phyloP scores from a whole-genome alignment of 2,888 invertebrate species.

The Hybos culiciformis region DNA sequence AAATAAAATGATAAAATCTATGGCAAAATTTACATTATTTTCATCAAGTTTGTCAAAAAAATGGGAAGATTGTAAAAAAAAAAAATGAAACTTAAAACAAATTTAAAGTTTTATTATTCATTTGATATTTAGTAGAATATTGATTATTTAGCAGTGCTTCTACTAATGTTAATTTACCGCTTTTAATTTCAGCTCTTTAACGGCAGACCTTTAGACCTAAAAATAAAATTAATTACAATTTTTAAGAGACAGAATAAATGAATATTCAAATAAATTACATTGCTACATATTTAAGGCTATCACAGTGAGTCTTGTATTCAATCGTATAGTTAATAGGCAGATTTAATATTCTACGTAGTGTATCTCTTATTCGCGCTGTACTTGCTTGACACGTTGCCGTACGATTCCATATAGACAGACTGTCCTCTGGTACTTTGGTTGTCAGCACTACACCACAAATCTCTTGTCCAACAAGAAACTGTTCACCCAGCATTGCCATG shows the following conservation, averaged over 20 bases:
- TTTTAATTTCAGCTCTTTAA: conserved; percentile 36
- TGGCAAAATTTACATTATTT: too few relatives aligned
- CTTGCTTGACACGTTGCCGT: conserved; percentile 81
- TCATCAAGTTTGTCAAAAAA: too few relatives aligned
- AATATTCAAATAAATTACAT: conserved; percentile 31
- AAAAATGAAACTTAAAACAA: too few relatives aligned
- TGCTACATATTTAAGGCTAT: conserved; percentile 60
- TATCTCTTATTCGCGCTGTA: conserved; percentile 86
- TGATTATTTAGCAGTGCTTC: neutral
- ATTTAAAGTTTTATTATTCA: neutral
- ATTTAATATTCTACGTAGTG: conserved; percentile 85
- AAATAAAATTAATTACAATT: neutral
- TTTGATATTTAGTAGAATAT: neutral
- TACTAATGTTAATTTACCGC: too few relatives aligned
- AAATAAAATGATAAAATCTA: too few relatives aligned
- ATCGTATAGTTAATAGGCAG: conserved; percentile 83
- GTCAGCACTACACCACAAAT: conserved; percentile 97
- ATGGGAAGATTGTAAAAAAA: too few relatives aligned
- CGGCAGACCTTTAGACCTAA: conserved; percentile 33
- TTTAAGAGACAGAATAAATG: too few relatives aligned
- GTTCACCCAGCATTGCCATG: conserved; percentile 96
- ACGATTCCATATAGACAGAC: conserved; percentile 93
- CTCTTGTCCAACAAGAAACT: conserved; percentile 97
- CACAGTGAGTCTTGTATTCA: conserved; percentile 83
- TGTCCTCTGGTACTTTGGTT: conserved; percentile 80